phyloP scores from a whole-genome alignment of 2,113 vertebrate species.

The Struthidea cinerea region DNA sequence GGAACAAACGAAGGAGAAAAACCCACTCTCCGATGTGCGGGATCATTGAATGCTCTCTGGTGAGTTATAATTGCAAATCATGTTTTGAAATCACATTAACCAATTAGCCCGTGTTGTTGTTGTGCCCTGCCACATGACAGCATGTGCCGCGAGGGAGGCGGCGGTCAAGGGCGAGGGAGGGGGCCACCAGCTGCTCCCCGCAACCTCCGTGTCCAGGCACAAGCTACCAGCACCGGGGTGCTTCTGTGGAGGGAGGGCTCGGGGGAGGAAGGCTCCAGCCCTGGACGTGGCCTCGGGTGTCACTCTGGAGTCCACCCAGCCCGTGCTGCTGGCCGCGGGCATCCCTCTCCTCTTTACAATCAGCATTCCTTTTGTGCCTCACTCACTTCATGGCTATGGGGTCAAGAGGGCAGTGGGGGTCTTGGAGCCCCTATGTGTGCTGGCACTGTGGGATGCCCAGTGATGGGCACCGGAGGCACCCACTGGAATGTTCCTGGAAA shows the following conservation, averaged over 20 bases:
- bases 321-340: not conserved
- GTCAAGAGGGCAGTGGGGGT: accelerated
- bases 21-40: slow-evolving; percentile 8
- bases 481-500: not conserved
- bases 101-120: slow-evolving; percentile 57
- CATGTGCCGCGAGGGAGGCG: not conserved
- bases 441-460: not conserved
- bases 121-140: slow-evolving; percentile 45
- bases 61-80: slow-evolving; percentile 63
- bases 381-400: not conserved
- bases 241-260: not conserved
- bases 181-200: not conserved
- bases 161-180: not conserved
- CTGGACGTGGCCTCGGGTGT: accelerated
- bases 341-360: not conserved
- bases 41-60: slow-evolving; percentile 51
- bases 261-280: not conserved
- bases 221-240: accelerated
- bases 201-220: accelerated
- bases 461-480: not conserved
- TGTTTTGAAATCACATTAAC: slow-evolving; percentile 63
- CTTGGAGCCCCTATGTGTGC: not conserved
- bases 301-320: not conserved
- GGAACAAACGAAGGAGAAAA: slow-evolving; percentile 60
- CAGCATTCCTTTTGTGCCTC: not conserved